Percentiles rank a stretch among this genome's conserved stretches.
Conservation (phyloP, 2,113 vertebrate species). For the Rhizomys pruinosus region DNA sequence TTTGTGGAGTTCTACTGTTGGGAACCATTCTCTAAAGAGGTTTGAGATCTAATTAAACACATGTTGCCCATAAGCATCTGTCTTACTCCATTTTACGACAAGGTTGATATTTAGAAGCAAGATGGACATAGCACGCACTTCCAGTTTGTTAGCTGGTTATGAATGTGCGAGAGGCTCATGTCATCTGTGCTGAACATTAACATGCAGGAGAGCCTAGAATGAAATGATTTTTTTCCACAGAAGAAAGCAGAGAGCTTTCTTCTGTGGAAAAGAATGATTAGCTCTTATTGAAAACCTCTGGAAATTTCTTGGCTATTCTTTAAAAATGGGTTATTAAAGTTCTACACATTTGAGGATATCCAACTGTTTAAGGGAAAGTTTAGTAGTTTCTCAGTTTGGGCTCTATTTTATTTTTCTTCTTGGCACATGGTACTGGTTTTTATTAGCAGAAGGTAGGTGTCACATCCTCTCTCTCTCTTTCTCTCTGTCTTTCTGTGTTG, state of each 20-base stretch:
- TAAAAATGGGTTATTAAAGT: neutral
- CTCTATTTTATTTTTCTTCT: slow-evolving; percentile 47
- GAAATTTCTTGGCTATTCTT: neutral
- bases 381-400: slow-evolving; percentile 23
- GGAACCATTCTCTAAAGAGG: neutral
- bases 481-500: neutral
- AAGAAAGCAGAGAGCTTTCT: slow-evolving; percentile 41
- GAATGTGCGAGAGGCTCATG: neutral
- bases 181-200: slow-evolving; percentile 5
- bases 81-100: slow-evolving; percentile 11
- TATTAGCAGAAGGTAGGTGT: slow-evolving; percentile 35
- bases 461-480: neutral
- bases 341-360: slow-evolving; percentile 42
- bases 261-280: slow-evolving; percentile 44
- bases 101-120: neutral
- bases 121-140: neutral
- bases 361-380: slow-evolving; percentile 57
- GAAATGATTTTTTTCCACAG: slow-evolving; percentile 50
- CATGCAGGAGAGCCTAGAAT: neutral
- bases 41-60: slow-evolving; percentile 15
- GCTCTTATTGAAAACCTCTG: neutral
- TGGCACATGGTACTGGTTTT: slow-evolving; percentile 37
- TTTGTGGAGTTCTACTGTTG: neutral
- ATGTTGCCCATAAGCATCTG: neutral
- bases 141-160: neutral